Base-by-base conservation (phyloP, 2,797 vertebrate genomes). In the Clarias platycephalus region DNA sequence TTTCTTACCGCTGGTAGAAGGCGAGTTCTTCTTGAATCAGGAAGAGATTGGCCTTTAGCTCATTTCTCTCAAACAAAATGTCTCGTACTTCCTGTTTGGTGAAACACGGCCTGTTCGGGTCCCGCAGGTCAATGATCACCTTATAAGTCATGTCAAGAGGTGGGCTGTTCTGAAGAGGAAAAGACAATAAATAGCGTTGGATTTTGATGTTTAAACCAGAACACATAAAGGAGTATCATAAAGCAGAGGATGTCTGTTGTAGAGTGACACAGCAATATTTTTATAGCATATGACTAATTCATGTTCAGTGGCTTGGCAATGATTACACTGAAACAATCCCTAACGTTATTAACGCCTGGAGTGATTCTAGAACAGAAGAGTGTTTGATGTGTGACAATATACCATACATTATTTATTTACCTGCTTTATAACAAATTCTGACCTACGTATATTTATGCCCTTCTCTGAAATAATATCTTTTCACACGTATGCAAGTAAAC, bases 31-130 rank as follows among this genome's bases (percentile, higher is more conserved):
- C 98, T 93, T 98, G 97, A 88, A 99, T 95, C 91, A 99, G 89
- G 92, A 99, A 99, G 55, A 99, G 95, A 89, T 97, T 98, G 87
- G 97, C 96, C 93, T 98, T 99, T 82, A 99, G 96, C 90, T 99
- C 97, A 0, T 99, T 98, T 82, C 97, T 92, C 92, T 99, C 98
- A 31, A 95, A 96, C 84, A 99, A 91, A 88, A 99, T 96, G 90
- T 99, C 97, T 24, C 97, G 93, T 88, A 99, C 92, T 88, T 99
- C 97, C 88, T 97, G 96, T 87, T 94, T 96, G 83, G 97, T 97
- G 92, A 98, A 98, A 88, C 95, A 94, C 0, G 94, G 93, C 88
- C 89, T 90, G 88, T 96, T 94, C 0, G 93, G 91, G 84, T 95
- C 94, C 37, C 91, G 93, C 82, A 92, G 88, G 62, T 94, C 92